Conservation (phyloP, 2,888 invertebrate genomes). For the Syritta pipiens region DNA sequence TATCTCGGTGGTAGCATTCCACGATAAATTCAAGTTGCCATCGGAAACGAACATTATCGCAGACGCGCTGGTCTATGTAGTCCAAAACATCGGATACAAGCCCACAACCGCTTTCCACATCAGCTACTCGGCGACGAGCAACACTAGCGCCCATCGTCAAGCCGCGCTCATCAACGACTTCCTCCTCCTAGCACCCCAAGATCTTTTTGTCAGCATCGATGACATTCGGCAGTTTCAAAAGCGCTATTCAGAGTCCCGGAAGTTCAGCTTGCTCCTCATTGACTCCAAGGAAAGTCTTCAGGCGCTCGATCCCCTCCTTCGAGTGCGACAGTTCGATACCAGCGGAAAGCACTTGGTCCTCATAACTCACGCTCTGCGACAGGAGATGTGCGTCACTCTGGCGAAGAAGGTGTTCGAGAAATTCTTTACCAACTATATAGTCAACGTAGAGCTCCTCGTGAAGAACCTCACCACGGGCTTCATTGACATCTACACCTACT, state of each 20-base stretch:
- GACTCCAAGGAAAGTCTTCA: slow-evolving; percentile 19
- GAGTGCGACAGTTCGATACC: slow-evolving; percentile 15
- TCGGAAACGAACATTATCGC: not conserved
- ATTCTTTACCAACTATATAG: slow-evolving; percentile 24
- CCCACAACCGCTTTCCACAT: slow-evolving; percentile 11
- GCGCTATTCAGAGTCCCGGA: not conserved
- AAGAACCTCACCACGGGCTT: slow-evolving; percentile 19
- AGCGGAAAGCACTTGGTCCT: slow-evolving; percentile 41
- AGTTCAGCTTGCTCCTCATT: slow-evolving; percentile 34
- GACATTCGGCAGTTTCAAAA: slow-evolving; percentile 2
- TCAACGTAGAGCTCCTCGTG: slow-evolving; percentile 27
- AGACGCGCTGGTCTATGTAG: slow-evolving; percentile 3
- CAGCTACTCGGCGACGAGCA: slow-evolving; percentile 22
- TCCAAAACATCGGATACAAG: slow-evolving; percentile 11
- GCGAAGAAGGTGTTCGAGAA: slow-evolving; percentile 23
- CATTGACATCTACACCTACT: slow-evolving; percentile 37
- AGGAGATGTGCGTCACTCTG: not conserved
- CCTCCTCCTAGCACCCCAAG: not conserved
- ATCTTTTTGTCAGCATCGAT: slow-evolving; percentile 14
- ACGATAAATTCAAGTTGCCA: not conserved
- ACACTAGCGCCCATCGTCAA: slow-evolving; percentile 12
- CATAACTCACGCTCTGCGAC: not conserved
- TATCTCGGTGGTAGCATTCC: not conserved
- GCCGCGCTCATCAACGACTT: slow-evolving; percentile 30
- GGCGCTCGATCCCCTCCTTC: slow-evolving; percentile 2